Conservation (phyloP, 35 echinoderm and acorn worm genomes). For the Holothuria glaberrima region DNA sequence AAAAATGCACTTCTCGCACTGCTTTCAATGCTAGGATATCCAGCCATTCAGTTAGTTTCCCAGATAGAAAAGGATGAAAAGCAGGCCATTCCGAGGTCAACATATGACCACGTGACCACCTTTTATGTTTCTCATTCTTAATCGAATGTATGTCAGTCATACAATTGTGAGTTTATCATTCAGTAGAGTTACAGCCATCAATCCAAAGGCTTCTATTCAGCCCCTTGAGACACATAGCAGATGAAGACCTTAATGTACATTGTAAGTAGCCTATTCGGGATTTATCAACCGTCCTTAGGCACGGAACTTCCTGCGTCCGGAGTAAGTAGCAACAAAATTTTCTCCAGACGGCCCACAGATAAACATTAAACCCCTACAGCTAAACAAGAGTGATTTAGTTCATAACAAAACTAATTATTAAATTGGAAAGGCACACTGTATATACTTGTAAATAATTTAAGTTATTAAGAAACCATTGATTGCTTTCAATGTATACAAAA, state of each 20-base stretch:
- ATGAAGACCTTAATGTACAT: neutral
- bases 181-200: neutral
- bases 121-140: neutral
- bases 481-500: too few relatives aligned
- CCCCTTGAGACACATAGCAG: neutral
- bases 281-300: neutral
- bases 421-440: too few relatives aligned
- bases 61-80: neutral
- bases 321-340: too few relatives aligned
- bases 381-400: too few relatives aligned
- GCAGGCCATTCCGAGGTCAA: neutral
- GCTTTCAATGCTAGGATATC: slow-evolving; percentile 8
- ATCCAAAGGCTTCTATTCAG: neutral
- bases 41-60: neutral
- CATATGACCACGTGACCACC: neutral
- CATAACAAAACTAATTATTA: too few relatives aligned
- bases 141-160: too few relatives aligned
- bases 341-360: too few relatives aligned
- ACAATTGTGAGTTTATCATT: neutral
- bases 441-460: too few relatives aligned
- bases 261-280: neutral
- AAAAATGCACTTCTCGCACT: neutral
- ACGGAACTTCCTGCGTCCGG: too few relatives aligned
- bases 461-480: too few relatives aligned
- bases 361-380: too few relatives aligned